Percentiles rank a stretch among this genome's conserved stretches.
phyloP scores from a whole-genome alignment of 2,113 vertebrate species.

The Neofelis nebulosa region DNA sequence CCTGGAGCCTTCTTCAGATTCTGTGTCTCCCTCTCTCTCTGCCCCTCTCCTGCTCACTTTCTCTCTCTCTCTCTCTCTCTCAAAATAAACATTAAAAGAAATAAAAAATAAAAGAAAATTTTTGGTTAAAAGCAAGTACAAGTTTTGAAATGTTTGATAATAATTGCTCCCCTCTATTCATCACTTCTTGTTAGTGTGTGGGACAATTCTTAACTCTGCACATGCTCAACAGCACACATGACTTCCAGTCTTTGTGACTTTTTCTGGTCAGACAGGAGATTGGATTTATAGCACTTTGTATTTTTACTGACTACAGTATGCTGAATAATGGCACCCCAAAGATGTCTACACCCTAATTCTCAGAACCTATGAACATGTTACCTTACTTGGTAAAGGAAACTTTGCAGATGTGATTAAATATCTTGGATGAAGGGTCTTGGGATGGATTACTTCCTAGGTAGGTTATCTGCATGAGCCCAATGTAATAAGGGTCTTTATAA shows the following conservation, averaged over 20 bases:
- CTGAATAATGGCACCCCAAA: not conserved
- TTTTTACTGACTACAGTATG: not conserved
- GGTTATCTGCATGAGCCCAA: not conserved
- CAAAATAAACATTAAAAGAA: no score
- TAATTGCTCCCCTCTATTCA: not conserved
- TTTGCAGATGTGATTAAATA: not conserved
- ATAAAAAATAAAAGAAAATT: not conserved
- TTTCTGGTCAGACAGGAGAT: not conserved
- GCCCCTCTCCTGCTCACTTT: no score
- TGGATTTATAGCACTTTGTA: not conserved
- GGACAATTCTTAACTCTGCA: not conserved
- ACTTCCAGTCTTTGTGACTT: not conserved
- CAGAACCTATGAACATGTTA: not conserved
- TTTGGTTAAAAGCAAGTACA: not conserved
- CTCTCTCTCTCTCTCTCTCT: no score
- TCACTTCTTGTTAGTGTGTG: not conserved
- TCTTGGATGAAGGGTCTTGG: not conserved
- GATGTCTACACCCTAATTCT: not conserved
- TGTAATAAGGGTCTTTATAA: not conserved
- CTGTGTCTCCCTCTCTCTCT: no score
- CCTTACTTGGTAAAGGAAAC: not conserved
- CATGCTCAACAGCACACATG: not conserved
- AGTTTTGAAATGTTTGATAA: not conserved
- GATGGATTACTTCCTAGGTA: not conserved
- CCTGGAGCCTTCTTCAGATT: no score